A percentile compares a stretch with the other conserved stretches of the same genome.
Conservation (phyloP, 2,113 vertebrate genomes). For the Cynocephalus volans region DNA sequence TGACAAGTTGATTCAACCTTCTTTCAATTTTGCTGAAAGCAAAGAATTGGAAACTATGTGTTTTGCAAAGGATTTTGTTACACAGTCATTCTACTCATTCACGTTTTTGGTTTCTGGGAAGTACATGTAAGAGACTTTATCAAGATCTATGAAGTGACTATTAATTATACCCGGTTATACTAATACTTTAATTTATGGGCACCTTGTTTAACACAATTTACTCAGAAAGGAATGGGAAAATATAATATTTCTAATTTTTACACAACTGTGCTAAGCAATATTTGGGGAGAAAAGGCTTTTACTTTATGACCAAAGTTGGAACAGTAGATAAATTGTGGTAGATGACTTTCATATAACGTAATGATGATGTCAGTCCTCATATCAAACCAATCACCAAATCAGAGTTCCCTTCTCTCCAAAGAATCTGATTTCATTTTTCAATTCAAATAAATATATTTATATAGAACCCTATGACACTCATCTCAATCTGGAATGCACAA, state of each 20-base stretch:
- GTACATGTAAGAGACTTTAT: neutral
- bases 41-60: neutral
- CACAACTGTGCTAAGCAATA: neutral
- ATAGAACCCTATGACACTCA: neutral
- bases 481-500: neutral
- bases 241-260: neutral
- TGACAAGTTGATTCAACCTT: neutral
- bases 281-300: neutral
- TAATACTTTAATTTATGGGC: neutral
- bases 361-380: neutral
- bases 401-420: neutral
- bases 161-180: neutral
- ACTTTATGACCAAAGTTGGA: neutral
- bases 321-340: neutral
- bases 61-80: neutral
- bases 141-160: neutral
- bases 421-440: conserved; percentile 33
- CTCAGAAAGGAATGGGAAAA: neutral
- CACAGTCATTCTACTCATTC: neutral
- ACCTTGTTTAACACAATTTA: neutral
- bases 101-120: neutral
- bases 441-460: neutral
- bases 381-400: neutral
- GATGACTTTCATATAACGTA: neutral
- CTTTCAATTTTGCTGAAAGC: neutral